Base-by-base conservation (phyloP, 2,113 vertebrate genomes). In the Amblyopsis rosae region DNA sequence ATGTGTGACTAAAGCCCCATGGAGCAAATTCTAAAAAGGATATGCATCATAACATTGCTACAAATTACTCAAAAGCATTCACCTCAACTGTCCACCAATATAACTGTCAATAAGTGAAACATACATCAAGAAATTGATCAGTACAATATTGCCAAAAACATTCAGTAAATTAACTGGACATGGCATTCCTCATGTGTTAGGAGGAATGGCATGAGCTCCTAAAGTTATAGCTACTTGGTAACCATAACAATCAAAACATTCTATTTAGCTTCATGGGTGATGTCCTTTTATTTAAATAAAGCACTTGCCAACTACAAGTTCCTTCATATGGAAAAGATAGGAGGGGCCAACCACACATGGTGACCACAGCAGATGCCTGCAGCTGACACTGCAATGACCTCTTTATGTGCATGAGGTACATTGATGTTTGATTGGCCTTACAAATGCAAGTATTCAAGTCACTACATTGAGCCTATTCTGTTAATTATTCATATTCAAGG, bases 221-320 rank as follows among this genome's bases (percentile, higher is more conserved):
- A 19, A 55, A 78, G 56, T 53, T 66, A 26, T 61, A 2, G 26
- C 26, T 26, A 80, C 62, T 12, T 10, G 67, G 12, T 15, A 76
- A 69, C 65, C 56, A 78, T 66, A 67, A 16, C 70, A 74, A 56
- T 12, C 58, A 64, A 77, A 57, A 6, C 0, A 48, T 59, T 70
- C 35, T 70, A 63, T 74, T 60, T 26, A 70, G 59, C 61, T 54
- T 55, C 64, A 58, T 63, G 63, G 41, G 54, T 74, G 59, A 55
- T 65, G 45, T 53, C 46, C 54, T 73, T 76, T 78, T 66, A 75
- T 76, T 82, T 79, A 51, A 73, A 71, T 74, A 62, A 79, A 68
- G 32, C 62, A 76, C 71, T 70, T 75, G 80, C 87, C 83, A 89
- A 90, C 80, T 78, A 70, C 58, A 82, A 73, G 75, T 69, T 80